phyloP scores from a whole-genome alignment of 1,140 invertebrate species.

The Drosophila mojavensis region DNA sequence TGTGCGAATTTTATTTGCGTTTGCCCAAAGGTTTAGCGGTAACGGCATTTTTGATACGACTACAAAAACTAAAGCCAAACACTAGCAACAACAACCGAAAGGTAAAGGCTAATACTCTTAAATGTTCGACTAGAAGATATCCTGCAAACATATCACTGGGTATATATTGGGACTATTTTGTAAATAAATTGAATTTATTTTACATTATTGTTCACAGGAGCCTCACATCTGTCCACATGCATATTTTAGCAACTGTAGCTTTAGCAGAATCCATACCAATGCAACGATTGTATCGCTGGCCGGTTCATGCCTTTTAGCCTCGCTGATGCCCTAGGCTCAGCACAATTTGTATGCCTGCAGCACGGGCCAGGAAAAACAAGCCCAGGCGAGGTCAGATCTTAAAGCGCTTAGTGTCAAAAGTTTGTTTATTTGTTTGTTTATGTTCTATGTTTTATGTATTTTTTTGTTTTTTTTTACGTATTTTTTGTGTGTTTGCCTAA shows the following conservation, averaged over 20 bases:
- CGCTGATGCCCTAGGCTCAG: no score
- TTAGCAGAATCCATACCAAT: no score
- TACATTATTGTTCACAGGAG: no score
- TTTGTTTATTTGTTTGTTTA: constrained; percentile 42
- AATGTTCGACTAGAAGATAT: background rate
- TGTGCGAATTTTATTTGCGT: constrained; percentile 60
- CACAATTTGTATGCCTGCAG: no score
- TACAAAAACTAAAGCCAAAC: constrained; percentile 46
- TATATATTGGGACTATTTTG: no score
- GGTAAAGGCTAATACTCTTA: background rate
- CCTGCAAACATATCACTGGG: background rate
- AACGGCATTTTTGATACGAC: constrained; percentile 63
- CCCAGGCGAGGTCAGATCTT: constrained; percentile 61
- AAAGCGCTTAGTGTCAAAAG: constrained; percentile 73
- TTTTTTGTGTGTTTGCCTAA: constrained; percentile 14
- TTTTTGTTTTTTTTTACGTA: constrained; percentile 12
- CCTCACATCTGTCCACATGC: no score
- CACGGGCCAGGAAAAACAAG: background rate
- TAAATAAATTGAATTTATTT: no score
- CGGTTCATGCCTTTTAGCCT: no score
- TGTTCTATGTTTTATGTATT: constrained; percentile 3
- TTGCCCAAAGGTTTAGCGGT: constrained; percentile 63
- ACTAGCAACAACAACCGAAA: constrained; percentile 23
- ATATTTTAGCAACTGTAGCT: no score
- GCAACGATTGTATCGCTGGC: no score